These are phyloP conservation scores for Euura lappo DNA, from an alignment of 1,140 invertebrate genomes.

Conservation along the genomic window DNA sequence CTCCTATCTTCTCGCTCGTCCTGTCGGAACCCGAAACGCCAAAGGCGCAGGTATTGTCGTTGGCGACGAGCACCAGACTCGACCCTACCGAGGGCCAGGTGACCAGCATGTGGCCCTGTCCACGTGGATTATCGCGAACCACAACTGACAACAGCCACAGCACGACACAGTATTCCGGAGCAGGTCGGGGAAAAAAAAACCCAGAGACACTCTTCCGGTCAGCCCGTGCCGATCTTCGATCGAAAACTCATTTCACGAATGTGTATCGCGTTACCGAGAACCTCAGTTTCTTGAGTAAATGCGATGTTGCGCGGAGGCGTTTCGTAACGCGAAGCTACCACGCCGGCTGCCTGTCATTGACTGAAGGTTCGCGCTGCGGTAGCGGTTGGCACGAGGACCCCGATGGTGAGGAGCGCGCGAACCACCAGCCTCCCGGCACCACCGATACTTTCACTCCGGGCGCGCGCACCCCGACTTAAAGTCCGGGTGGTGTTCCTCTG, in stretches of 20 bases:
- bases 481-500: slow-evolving; percentile 26
- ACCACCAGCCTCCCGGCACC: slow-evolving; percentile 15
- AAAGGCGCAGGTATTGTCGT: background rate
- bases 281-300: no score
- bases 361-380: slow-evolving; percentile 31
- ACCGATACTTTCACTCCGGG: slow-evolving; percentile 47
- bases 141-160: background rate
- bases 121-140: background rate
- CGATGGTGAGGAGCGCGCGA: background rate
- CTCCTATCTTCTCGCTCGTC: slow-evolving; percentile 9
- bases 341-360: slow-evolving; percentile 41
- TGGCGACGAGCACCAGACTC: background rate
- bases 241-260: no score
- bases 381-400: slow-evolving; percentile 13
- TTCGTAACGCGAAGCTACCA: slow-evolving; percentile 8
- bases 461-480: slow-evolving; percentile 10
- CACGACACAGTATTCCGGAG: background rate
- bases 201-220: no score
- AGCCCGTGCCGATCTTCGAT: no score
- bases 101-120: background rate
- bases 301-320: background rate
- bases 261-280: no score
- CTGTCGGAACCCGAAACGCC: background rate
- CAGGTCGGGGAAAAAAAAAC: no score
- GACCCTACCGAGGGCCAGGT: slow-evolving; percentile 6